Conservation (phyloP, 2,113 vertebrate species). For the Jacana jacana region DNA sequence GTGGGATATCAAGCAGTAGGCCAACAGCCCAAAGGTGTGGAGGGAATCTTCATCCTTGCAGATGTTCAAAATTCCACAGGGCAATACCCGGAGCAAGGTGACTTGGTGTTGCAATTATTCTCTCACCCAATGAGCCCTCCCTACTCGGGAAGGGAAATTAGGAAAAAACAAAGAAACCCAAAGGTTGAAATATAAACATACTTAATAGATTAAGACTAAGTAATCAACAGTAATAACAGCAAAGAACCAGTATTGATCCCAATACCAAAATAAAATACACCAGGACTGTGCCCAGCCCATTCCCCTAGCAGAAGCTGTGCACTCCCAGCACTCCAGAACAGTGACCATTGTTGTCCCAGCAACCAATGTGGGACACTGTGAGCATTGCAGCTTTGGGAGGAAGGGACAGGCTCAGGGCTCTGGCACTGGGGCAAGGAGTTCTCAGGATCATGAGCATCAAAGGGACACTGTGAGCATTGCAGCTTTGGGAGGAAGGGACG, state of each 20-base stretch:
- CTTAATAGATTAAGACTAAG: background rate
- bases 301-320: background rate
- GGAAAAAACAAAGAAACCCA: background rate
- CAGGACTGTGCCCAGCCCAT: background rate
- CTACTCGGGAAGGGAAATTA: background rate
- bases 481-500: background rate
- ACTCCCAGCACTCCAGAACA: too few relatives aligned
- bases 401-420: background rate
- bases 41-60: background rate
- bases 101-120: background rate
- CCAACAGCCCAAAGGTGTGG: accelerated
- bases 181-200: background rate
- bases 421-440: background rate
- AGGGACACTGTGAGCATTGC: background rate
- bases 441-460: background rate
- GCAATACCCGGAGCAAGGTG: background rate
- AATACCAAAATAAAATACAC: background rate
- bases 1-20: background rate
- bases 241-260: background rate
- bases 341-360: too few relatives aligned
- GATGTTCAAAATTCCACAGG: background rate
- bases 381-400: background rate
- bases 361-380: background rate
- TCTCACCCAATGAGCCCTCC: background rate
- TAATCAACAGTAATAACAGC: background rate